phyloP scores from a whole-genome alignment of 2,888 invertebrate genomes.

The Caenorhabditis japonica region DNA sequence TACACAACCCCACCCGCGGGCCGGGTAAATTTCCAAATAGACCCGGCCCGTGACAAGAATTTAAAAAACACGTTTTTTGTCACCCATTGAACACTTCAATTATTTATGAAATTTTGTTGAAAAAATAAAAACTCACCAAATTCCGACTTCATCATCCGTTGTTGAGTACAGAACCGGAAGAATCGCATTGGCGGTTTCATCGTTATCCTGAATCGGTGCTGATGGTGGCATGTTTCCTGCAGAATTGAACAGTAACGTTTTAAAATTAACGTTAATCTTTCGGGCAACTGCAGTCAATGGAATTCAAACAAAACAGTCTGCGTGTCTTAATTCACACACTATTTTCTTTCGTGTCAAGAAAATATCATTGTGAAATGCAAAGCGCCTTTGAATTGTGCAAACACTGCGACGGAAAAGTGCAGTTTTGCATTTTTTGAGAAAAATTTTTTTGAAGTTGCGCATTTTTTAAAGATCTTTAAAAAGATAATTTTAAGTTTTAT shows the following conservation, averaged over 20 bases:
- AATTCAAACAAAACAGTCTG: slow-evolving; percentile 3
- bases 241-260: too few relatives aligned
- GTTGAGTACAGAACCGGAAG: slow-evolving; percentile 42
- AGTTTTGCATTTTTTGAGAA: slow-evolving; percentile 2
- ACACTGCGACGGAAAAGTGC: slow-evolving; percentile 19
- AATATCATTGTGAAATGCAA: slow-evolving; percentile 10
- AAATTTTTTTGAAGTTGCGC: too few relatives aligned
- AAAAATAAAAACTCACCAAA: slow-evolving; percentile 27
- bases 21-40: too few relatives aligned
- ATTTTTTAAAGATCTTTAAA: too few relatives aligned
- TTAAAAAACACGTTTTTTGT: too few relatives aligned
- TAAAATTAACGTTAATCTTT: too few relatives aligned
- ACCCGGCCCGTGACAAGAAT: too few relatives aligned
- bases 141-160: slow-evolving; percentile 47
- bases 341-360: slow-evolving; percentile 11
- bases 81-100: too few relatives aligned
- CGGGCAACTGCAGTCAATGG: neutral
- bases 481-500: too few relatives aligned
- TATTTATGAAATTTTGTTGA: too few relatives aligned
- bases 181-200: slow-evolving; percentile 37
- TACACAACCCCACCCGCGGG: too few relatives aligned
- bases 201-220: slow-evolving; percentile 23
- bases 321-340: slow-evolving; percentile 17
- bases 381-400: slow-evolving; percentile 29
- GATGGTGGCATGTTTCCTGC: slow-evolving; percentile 22